Conservation (phyloP, 2,888 invertebrate genomes). For the Colletes collaris region DNA sequence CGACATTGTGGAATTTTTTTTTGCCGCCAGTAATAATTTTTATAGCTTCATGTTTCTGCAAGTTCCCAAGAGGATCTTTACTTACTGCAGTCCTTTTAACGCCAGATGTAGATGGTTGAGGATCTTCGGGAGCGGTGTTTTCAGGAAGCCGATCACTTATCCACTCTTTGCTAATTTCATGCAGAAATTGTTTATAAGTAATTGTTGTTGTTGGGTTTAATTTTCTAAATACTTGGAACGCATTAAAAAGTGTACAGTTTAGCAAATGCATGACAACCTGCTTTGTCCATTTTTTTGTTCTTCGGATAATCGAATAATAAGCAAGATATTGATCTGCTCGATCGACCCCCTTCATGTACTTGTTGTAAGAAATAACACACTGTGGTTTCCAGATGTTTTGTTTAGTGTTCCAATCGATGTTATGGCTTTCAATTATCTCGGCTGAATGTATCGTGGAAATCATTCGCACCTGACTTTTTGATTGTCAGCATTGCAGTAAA, state of each 20-base stretch:
- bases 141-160: background rate
- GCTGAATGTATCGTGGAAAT: conserved; percentile 34
- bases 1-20: too few species aligned
- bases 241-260: conserved; percentile 27
- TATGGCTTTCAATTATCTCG: conserved; percentile 15
- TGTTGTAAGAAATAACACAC: background rate
- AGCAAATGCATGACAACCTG: conserved; percentile 10
- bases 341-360: conserved; percentile 23
- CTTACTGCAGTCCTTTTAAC: background rate
- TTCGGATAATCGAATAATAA: conserved; percentile 21
- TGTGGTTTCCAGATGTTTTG: background rate
- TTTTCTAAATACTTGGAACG: conserved; percentile 6
- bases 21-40: too few species aligned
- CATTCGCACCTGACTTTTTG: conserved; percentile 6
- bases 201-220: too few species aligned
- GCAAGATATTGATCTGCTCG: conserved; percentile 27
- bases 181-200: too few species aligned
- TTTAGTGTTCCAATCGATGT: conserved; percentile 1
- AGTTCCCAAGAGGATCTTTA: background rate
- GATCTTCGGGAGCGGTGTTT: background rate
- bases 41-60: too few species aligned
- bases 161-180: too few species aligned
- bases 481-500: conserved; percentile 15
- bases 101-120: background rate
- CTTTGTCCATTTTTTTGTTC: conserved; percentile 30